Evolutionary conservation across 2,888 invertebrate genomes (phyloP).

Genomic region (Exephanes ischioxanthus): DNA sequence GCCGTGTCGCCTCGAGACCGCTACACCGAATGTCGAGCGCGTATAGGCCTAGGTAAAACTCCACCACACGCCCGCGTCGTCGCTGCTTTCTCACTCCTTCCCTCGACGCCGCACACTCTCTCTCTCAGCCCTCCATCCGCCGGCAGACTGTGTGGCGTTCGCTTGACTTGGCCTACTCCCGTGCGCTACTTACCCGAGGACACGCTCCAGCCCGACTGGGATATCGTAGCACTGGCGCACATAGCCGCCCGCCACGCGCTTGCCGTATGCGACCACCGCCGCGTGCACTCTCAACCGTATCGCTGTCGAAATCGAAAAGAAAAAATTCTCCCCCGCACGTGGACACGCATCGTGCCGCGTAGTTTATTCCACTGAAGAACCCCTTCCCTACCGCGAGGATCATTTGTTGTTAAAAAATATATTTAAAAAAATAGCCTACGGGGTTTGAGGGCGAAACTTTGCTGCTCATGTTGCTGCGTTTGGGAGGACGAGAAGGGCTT

Average conservation of each 20-base stretch:
- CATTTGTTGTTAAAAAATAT: not conserved
- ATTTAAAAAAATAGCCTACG: not conserved
- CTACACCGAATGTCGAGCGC: slow-evolving; percentile 5
- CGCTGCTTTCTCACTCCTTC: not conserved
- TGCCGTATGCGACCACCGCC: not conserved
- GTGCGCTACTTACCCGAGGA: slow-evolving; percentile 66
- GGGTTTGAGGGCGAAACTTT: no score
- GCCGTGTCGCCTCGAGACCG: slow-evolving; percentile 21
- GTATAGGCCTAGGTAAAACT: not conserved
- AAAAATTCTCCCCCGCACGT: slow-evolving; percentile 34
- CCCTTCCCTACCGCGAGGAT: not conserved
- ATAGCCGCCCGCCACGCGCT: not conserved
- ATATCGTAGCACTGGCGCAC: slow-evolving; percentile 15
- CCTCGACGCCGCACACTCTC: not conserved
- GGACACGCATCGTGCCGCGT: slow-evolving; percentile 5
- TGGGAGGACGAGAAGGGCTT: not conserved
- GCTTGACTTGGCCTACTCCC: slow-evolving; percentile 65
- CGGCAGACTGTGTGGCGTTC: slow-evolving; percentile 64
- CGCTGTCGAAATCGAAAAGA: slow-evolving; percentile 41
- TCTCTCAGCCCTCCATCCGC: slow-evolving; percentile 10
- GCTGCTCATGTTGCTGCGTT: not conserved
- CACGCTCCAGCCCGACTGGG: slow-evolving; percentile 40
- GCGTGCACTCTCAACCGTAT: slow-evolving; percentile 15
- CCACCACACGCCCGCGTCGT: not conserved
- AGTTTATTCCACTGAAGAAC: not conserved